A percentile compares a stretch with the other conserved stretches of the same genome.
phyloP scores from a whole-genome alignment of 2,888 invertebrate genomes.

The Drosophila formosana region DNA sequence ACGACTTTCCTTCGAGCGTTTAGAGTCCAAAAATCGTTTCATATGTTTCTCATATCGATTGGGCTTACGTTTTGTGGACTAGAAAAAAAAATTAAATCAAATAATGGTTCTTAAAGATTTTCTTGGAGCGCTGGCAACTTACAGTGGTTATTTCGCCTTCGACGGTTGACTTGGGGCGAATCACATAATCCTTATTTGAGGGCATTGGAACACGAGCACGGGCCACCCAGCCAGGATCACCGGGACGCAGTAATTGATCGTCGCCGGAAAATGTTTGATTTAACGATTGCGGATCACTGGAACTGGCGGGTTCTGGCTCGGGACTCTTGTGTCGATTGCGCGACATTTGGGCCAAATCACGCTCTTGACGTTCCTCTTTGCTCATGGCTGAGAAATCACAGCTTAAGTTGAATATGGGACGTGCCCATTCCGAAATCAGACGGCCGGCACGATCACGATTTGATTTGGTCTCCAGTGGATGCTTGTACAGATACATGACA shows the following conservation, averaged over 20 bases:
- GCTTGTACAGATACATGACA: constrained; percentile 99
- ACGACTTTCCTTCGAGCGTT: constrained; percentile 91
- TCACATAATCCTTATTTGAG: constrained; percentile 98
- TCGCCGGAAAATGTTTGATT: constrained; percentile 88
- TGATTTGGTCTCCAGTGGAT: constrained; percentile 97
- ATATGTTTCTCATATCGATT: constrained; percentile 96
- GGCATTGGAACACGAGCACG: constrained; percentile 97
- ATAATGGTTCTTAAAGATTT: background rate
- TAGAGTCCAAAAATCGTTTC: constrained; percentile 95
- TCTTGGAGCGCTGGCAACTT: constrained; percentile 70
- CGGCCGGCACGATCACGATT: constrained; percentile 96
- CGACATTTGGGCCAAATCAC: constrained; percentile 95
- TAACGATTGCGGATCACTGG: constrained; percentile 86
- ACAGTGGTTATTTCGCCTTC: constrained; percentile 94
- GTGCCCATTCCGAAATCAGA: constrained; percentile 98
- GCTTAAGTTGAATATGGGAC: constrained; percentile 98
- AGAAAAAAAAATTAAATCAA: background rate
- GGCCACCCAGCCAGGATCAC: constrained; percentile 97
- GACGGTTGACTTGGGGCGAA: constrained; percentile 95
- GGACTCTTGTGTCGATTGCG: constrained; percentile 82
- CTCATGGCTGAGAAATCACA: constrained; percentile 96
- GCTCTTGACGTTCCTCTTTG: constrained; percentile 96
- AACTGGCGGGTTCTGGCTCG: constrained; percentile 85
- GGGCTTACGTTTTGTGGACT: constrained; percentile 92
- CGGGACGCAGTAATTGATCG: constrained; percentile 92